These are phyloP conservation scores for Heptranchias perlo DNA, from an alignment of 2,113 vertebrate genomes.

Conservation along the genomic window DNA sequence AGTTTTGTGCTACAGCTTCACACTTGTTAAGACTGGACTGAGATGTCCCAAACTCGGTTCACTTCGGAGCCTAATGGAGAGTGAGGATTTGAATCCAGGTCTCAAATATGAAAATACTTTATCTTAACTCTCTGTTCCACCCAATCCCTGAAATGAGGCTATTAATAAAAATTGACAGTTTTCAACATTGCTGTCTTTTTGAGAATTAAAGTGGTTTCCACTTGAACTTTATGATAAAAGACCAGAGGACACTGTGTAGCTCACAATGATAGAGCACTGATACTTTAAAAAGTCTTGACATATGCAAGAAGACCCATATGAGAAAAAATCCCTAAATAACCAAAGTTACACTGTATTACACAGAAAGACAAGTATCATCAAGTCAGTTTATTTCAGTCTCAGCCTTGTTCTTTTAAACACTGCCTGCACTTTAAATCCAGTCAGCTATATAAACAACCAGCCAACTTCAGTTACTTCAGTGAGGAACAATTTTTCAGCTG, in stretches of 20 bases:
- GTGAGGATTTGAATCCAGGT: background rate
- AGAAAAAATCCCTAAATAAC: background rate
- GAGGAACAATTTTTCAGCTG: background rate
- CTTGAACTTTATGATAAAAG: slow-evolving; percentile 23
- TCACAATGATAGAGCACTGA: background rate
- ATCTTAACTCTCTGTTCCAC: background rate
- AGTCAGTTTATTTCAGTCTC: background rate
- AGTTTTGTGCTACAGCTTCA: background rate
- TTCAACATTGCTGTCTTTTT: background rate
- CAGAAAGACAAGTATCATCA: background rate
- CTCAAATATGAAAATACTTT: background rate
- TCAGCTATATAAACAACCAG: background rate
- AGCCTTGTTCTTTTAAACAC: background rate
- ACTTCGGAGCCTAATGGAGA: background rate
- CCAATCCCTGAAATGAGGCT: background rate
- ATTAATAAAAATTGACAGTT: background rate
- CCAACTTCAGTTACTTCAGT: background rate
- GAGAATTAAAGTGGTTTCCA: background rate
- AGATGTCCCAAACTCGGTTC: background rate
- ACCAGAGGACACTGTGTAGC: background rate
- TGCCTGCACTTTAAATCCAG: background rate
- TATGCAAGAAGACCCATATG: background rate
- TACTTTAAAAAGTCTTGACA: slow-evolving; percentile 2
- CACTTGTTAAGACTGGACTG: background rate
- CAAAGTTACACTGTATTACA: background rate